Evolutionary conservation across 2,797 vertebrate species (phyloP), one percentile per base, ranked within the genome.

Genomic region (Gobio occitaniae): DNA sequence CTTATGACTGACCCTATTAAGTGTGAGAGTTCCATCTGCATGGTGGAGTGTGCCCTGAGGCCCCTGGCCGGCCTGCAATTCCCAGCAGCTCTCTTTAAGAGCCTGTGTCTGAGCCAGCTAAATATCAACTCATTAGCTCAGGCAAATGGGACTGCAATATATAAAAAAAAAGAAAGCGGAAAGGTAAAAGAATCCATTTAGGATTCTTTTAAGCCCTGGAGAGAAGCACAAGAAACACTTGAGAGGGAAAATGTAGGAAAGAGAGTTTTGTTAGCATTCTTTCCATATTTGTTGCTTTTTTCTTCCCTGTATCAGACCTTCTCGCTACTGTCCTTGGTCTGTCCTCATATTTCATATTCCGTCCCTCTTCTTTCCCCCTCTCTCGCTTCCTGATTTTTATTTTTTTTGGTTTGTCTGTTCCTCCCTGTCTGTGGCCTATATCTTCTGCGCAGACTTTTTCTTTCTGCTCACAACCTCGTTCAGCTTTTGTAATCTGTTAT

Each of bases 121-220:
- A 89, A 84, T 88, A 88, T 84, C 86, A 86, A 50, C 83, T 88
- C 83, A 88, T 89, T 88, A 88, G 63, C 70, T 79, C 83, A 80
- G 87, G 85, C 88, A 77, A 86, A 88, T 86, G 82, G 79, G 80
- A 68, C 70, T 21, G 85, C 83, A 59, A 52, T 84, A 70, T 63
- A 63, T 4, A 32, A 65, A 29, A 78, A 89, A 84, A 84, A 72
- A 80, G 7, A 41, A 8, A 50, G 56, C 38, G 11, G 13, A 61
- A 56, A 81, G 21, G 8, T 8, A 72, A 47, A 71, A 56, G 36
- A 82, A 52, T 78, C 47, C 19, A 21, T 84, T 54, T 32, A 32
- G 32, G 2, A 32, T 32, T 32, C 32, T 32, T 32, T 32, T 76
- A 44, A 84, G 86, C 74, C 90, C 88, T 87, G 90, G 88, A 86